Evolutionary conservation across 37 sponge, comb jelly and placozoan genomes (phyloP), one percentile per base, ranked within the genome.

Genomic region (Oopsacas minuta): DNA sequence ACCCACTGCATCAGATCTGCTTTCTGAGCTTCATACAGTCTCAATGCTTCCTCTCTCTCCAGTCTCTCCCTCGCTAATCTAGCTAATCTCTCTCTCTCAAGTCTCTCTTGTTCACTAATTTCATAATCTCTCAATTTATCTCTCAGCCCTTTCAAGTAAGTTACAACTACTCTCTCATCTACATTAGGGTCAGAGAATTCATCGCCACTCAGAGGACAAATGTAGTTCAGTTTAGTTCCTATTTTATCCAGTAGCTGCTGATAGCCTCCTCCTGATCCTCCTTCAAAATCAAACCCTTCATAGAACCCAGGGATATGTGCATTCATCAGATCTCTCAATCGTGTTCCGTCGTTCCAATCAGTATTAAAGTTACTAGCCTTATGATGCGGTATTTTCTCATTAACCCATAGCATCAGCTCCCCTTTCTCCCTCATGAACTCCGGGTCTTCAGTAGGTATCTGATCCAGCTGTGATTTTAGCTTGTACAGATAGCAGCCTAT

Each of bases 401-500:
- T 88, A 38, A 95, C 87, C 96, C 96, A 95, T 37, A 85, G 51
- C 81, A 92, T 87, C 36, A 95, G 89, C 5, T 37, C 39, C 23
- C 35, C 36, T 23, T 61, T 61, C 1, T 34, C 1, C 75, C 30
- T 25, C 7, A 34, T 61, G 17, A 25, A 12, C 3, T 61, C 30
- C 22, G 75, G 75, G 75, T 61, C 75, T 12, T 61, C 75, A 25
- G 7, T 12, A 34, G 75, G 75, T 34, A 82, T 75, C 25, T 84
- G 38, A 39, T 88, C 89, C 39, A 82, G 83, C 30, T 89, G 88
- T 23, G 87, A 81, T 38, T 42, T 90, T 88, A 96, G 93, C 53
- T 92, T 94, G 20, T 91, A 93, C 37, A 96, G 51, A 81, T 96
- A 96, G 1, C 94, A 94, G 91, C 93, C 91, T 36, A 96, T 83